Conservation (phyloP, 2,888 invertebrate species). For the Eupelmus urozonus region DNA sequence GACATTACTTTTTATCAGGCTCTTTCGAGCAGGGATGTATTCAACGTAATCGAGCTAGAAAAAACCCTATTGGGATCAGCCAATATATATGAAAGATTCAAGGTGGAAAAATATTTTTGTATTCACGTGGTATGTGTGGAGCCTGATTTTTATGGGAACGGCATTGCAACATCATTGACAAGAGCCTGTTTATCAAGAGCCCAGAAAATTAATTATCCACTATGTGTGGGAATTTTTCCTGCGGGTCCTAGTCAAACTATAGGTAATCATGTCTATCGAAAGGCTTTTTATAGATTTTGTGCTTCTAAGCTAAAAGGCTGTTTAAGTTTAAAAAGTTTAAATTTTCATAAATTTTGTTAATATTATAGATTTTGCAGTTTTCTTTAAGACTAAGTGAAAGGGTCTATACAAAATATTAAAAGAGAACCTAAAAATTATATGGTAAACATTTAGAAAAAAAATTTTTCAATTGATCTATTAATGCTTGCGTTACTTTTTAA, state of each 20-base stretch:
- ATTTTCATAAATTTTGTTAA: not conserved
- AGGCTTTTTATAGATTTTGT: not conserved
- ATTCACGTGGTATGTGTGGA: slow-evolving; percentile 63
- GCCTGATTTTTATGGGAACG: slow-evolving; percentile 55
- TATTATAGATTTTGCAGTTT: not conserved
- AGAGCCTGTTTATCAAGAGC: slow-evolving; percentile 62
- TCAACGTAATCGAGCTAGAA: slow-evolving; percentile 23
- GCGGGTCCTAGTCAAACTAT: slow-evolving; percentile 61
- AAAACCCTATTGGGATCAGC: slow-evolving; percentile 21
- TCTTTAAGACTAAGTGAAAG: too few relatives aligned
- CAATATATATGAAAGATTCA: slow-evolving; percentile 43
- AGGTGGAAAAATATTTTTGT: slow-evolving; percentile 52
- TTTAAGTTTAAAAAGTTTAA: not conserved
- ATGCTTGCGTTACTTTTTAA: too few relatives aligned
- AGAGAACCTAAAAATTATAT: too few relatives aligned
- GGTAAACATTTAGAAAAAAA: too few relatives aligned
- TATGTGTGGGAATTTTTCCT: slow-evolving; percentile 64
- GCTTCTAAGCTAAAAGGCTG: not conserved
- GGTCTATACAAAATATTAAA: too few relatives aligned
- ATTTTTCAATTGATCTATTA: too few relatives aligned
- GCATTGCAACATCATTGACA: slow-evolving; percentile 64
- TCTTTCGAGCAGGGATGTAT: not conserved
- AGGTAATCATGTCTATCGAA: slow-evolving; percentile 56
- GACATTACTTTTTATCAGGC: not conserved
- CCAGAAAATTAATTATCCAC: slow-evolving; percentile 23